Conservation (phyloP, 2,888 invertebrate species). For the Nasonovia ribisnigri region DNA sequence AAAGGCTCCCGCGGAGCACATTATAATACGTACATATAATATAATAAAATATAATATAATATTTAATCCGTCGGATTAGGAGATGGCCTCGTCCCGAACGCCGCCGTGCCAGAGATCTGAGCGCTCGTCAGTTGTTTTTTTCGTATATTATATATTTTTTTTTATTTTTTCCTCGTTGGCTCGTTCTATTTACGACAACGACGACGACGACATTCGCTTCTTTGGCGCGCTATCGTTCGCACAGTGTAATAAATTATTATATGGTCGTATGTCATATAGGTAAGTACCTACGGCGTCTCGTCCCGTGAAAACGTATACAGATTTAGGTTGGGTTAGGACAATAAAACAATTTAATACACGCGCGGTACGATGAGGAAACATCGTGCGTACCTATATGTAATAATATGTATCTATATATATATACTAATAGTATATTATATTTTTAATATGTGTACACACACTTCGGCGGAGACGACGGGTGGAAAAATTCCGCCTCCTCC, state of each 20-base stretch:
- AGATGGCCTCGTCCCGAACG: constrained; percentile 55
- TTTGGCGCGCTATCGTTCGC: constrained; percentile 4
- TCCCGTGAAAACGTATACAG: background rate
- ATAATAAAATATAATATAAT: no score
- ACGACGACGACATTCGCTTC: constrained; percentile 25
- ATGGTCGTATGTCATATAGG: background rate
- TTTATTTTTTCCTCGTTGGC: background rate
- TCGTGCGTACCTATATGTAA: background rate
- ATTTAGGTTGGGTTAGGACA: background rate
- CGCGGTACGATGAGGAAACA: background rate
- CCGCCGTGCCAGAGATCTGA: no score
- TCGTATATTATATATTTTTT: background rate
- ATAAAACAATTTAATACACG: background rate
- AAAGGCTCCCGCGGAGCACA: constrained; percentile 51
- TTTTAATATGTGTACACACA: background rate
- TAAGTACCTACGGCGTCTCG: background rate
- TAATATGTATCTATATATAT: background rate
- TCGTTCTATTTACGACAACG: constrained; percentile 4
- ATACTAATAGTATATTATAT: background rate
- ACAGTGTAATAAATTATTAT: background rate
- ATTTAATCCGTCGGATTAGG: constrained; percentile 62
- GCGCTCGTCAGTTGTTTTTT: constrained; percentile 20
- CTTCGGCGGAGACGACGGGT: background rate
- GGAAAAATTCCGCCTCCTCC: background rate
- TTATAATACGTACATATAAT: background rate